These are phyloP conservation scores for Brachyhypopomus gauderio DNA, from an alignment of 2,113 vertebrate genomes.

Conservation along the genomic window DNA sequence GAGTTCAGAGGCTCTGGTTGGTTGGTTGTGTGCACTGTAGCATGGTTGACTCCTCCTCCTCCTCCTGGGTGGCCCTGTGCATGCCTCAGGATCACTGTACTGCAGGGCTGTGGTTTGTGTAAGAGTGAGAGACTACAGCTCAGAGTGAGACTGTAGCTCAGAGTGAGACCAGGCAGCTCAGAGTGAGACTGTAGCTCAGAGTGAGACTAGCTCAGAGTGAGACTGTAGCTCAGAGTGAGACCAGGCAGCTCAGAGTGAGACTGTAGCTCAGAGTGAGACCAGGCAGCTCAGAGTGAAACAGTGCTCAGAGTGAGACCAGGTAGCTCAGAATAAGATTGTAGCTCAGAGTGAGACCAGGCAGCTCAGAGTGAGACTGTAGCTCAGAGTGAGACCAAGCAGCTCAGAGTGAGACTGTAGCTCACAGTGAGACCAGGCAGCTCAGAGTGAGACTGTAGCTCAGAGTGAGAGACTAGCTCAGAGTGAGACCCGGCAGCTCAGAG, in stretches of 20 bases:
- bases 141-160: constrained; percentile 29
- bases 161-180: constrained; percentile 1
- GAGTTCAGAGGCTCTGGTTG: neutral
- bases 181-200: neutral
- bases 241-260: neutral
- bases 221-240: constrained; percentile 29
- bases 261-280: constrained; percentile 29
- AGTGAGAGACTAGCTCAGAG: constrained; percentile 34
- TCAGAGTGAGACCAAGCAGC: neutral
- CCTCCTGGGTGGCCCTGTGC: constrained; percentile 21
- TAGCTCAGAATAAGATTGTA: too few relatives aligned
- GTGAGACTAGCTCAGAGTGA: constrained; percentile 19
- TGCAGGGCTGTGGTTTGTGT: constrained; percentile 62
- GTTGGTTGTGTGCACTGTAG: constrained; percentile 2
- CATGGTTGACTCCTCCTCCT: neutral
- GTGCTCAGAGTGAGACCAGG: too few relatives aligned
- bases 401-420: constrained; percentile 22
- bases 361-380: too few relatives aligned
- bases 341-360: constrained; percentile 15
- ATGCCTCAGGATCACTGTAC: constrained; percentile 65
- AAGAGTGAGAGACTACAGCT: constrained; percentile 57
- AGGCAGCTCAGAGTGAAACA: neutral
- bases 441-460: neutral
- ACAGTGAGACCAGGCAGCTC: constrained; percentile 15
- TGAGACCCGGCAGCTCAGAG: constrained; percentile 31